A percentile compares a stretch with the other conserved stretches of the same genome.
Evolutionary conservation across 2,888 invertebrate species (phyloP).

Genomic region (Mycalesis mineus): DNA sequence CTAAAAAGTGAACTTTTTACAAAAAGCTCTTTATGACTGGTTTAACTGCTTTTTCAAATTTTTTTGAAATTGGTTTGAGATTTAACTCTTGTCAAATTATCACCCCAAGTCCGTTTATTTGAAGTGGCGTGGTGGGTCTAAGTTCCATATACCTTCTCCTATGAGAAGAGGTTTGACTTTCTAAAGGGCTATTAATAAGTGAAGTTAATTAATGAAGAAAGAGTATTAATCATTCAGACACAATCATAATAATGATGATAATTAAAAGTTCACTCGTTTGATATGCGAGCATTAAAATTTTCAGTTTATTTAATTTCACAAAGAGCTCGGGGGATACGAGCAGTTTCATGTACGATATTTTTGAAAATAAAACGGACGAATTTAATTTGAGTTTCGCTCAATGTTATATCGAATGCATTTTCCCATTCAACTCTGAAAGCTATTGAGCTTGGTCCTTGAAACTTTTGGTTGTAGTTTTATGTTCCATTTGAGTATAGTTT

Average conservation of each 20-base stretch:
- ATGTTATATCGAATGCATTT: constrained; percentile 7
- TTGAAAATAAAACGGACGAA: constrained; percentile 1
- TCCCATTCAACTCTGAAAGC: background rate
- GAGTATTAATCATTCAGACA: too few species aligned
- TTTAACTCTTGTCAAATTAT: too few species aligned
- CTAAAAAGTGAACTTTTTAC: background rate
- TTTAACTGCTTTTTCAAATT: background rate
- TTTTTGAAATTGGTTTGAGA: too few species aligned
- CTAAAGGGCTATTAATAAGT: too few species aligned
- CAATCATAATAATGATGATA: too few species aligned
- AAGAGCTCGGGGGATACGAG: background rate
- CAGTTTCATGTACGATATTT: background rate
- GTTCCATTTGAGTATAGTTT: background rate
- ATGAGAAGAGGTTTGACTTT: too few species aligned
- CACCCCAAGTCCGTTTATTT: too few species aligned
- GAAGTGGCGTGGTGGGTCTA: too few species aligned
- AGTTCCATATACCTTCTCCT: too few species aligned
- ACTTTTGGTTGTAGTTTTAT: constrained; percentile 6
- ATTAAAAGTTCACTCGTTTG: too few species aligned
- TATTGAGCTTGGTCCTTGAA: constrained; percentile 1
- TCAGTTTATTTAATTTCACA: constrained; percentile 5
- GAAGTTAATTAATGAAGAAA: too few species aligned
- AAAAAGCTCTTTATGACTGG: background rate
- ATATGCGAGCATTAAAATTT: background rate
- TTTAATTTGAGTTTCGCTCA: background rate